Evolutionary conservation across 2,797 vertebrate species (phyloP), one percentile per base, ranked within the genome.

Genomic region (Neoniphon sammara): DNA sequence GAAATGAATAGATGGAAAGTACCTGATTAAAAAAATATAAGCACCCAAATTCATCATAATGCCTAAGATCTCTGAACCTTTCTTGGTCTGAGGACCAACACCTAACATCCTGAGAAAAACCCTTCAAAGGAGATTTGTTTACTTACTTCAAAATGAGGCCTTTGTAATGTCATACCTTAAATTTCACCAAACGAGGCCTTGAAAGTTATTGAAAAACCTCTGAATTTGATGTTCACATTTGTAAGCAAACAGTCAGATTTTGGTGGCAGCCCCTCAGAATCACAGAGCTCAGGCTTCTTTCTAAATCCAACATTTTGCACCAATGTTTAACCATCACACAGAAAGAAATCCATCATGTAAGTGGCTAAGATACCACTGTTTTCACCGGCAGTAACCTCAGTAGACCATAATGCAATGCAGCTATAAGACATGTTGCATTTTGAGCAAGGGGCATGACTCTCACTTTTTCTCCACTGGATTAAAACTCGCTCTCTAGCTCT

Each of bases 401-500:
- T 47, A 31, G 17, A 54, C 20, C 15, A 46, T 65, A 12, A 69
- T 66, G 17, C 53, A 42, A 42, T 52, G 18, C 20, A 66, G 30
- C 56, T 12, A 39, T 14, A 44, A 18, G 21, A 52, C n/a, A 60
- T 20, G 30, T 60, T 72, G 34, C 31, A 56, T 36, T 21, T 5
- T 47, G 23, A 76, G 30, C 25, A 54, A 70, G 52, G n/a, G n/a
- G 30, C 57, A 44, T 27, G 59, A 42, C 11, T 15, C 7, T 10
- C 15, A 7, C 21, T 54, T 73, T 52, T 62, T 58, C 25, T 63
- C 12, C 1, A 42, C 39, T 42, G 39, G 34, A 17, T 20, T 57
- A 61, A 9, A 69, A n/a, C 44, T 34, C 70, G 0, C 49, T 82
- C 25, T 77, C 49, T 60, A 47, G 20, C 27, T 42, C n/a, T 65